Base-by-base conservation (phyloP, 2,888 invertebrate genomes). In the Pteria penguin region DNA sequence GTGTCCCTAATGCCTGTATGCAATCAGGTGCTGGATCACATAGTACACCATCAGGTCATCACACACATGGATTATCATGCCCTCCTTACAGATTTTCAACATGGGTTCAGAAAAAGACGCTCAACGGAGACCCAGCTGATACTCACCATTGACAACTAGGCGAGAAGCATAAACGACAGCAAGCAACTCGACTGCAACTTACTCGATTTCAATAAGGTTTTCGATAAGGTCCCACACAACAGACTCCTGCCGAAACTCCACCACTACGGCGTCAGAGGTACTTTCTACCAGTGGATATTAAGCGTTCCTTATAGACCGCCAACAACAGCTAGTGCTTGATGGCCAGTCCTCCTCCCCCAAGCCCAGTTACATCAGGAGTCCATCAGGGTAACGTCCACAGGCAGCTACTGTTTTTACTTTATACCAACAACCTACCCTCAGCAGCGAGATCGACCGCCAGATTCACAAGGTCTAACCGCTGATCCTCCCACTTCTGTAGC, bases 131-230 rank as follows among this genome's bases (percentile, higher is more conserved):
- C 45, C 8, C 8, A 45, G 14, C 45, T 45, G 8, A 45, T 45
- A 11, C 45, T 45, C 45, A 11, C 45, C 45, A 45, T 45, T 14
- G 14, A 18, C 14, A 18, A 45, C 45, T 14, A 11, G 45, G 45
- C 45, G 14, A 8, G 8, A 18, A 45, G 45, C 14, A 45, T 45
- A 18, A 18, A 18, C 8, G 14, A 11, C 14, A 45, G 14, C 8
- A 45, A 45, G 14, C 45, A 45, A 45, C 57, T 71, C 26, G 82
- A 84, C 71, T 33, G 67, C 27, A 52, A 78, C 14, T 18, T 78
- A 4, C 62, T 76, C 11, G 82, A 84, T 69, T 79, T 84, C 36
- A 62, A 62, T 27, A 68, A 74, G 29, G 68, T 58, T 8, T 61
- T 68, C 58, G 68, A 68, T 32, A 61, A 54, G 4, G 18, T 55